These are phyloP conservation scores for Chymomyza procnemis DNA, from an alignment of 2,888 invertebrate species.

Conservation along the genomic window DNA sequence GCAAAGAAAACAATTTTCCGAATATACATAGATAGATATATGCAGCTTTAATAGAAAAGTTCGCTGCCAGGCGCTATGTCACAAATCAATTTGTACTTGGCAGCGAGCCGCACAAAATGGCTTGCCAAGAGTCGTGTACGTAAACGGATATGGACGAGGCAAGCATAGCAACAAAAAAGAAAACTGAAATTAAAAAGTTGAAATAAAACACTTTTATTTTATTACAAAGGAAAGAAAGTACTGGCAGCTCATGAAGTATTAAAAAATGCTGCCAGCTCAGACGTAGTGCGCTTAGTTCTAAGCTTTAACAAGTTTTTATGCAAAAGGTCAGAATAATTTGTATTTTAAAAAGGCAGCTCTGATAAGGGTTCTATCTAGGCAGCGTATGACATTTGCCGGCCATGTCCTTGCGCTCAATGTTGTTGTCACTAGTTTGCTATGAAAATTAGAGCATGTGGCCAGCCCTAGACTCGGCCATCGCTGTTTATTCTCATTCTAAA, in stretches of 20 bases:
- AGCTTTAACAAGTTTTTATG: neutral
- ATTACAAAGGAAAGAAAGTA: neutral
- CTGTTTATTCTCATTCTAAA: slow-evolving; percentile 21
- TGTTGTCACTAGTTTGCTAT: neutral
- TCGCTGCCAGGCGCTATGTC: slow-evolving; percentile 19
- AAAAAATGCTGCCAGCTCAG: neutral
- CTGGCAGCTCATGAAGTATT: slow-evolving; percentile 20
- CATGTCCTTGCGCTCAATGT: neutral
- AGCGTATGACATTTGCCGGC: neutral
- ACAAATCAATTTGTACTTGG: slow-evolving; percentile 59
- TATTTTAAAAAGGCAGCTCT: neutral
- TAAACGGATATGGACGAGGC: neutral
- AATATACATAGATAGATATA: neutral
- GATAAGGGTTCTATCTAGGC: neutral
- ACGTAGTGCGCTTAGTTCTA: neutral
- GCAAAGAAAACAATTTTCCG: neutral
- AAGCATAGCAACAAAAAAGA: neutral
- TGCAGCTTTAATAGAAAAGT: neutral
- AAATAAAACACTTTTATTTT: slow-evolving; percentile 1
- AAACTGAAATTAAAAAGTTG: neutral
- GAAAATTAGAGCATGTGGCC: neutral
- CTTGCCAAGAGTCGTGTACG: neutral
- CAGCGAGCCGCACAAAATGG: slow-evolving; percentile 20
- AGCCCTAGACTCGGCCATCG: neutral
- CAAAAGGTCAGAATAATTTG: slow-evolving; percentile 37